phyloP scores from a whole-genome alignment of 2,113 vertebrate genomes.

The Corynorhinus townsendii region DNA sequence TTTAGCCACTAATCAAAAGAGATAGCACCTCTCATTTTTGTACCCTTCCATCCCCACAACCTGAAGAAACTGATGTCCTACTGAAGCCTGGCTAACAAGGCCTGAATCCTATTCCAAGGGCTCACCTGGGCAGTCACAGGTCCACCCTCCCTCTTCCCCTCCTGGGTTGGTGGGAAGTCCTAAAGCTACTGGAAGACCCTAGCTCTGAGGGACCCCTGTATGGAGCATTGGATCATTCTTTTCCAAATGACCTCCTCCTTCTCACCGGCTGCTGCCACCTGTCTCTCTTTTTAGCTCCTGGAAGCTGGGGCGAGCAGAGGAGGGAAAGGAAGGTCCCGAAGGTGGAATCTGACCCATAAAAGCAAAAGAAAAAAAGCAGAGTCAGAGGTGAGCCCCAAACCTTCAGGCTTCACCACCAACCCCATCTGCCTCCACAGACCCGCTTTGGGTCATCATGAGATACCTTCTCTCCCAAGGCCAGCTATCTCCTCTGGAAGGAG shows the following conservation, averaged over 20 bases:
- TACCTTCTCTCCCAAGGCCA: neutral
- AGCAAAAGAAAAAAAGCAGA: neutral
- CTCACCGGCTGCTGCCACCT: slow-evolving; percentile 53
- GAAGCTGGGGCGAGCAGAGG: neutral
- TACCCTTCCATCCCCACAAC: neutral
- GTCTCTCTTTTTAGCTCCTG: slow-evolving; percentile 59
- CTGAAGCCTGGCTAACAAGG: neutral
- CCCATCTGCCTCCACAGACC: neutral
- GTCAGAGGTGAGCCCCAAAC: neutral
- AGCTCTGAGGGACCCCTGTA: neutral
- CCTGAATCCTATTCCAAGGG: neutral
- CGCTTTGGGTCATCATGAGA: neutral
- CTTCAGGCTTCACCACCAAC: neutral
- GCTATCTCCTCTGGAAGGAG: neutral
- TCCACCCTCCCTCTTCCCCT: neutral
- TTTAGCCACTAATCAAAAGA: neutral
- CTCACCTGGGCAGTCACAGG: neutral
- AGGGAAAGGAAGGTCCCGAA: neutral
- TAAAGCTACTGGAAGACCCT: neutral
- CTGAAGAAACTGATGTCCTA: neutral
- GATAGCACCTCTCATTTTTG: neutral
- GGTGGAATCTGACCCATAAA: slow-evolving; percentile 44
- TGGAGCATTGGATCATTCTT: neutral
- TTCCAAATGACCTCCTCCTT: neutral
- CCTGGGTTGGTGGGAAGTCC: neutral